Base-by-base conservation (phyloP, 2,797 vertebrate species). In the Tinamus major region DNA sequence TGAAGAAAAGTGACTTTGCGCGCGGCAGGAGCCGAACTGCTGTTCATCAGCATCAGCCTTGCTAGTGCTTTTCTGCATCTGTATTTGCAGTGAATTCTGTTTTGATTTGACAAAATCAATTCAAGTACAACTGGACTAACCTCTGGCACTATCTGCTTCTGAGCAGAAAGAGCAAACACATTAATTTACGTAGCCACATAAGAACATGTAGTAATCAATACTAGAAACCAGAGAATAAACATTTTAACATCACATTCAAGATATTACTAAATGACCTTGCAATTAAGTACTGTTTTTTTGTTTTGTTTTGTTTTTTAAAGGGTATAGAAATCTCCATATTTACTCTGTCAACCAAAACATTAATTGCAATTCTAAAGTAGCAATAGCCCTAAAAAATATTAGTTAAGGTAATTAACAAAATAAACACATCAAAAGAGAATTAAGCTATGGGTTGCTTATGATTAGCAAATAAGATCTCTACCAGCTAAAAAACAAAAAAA, bases 91-190 rank as follows among this genome's bases (percentile, higher is more conserved):
- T 51, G 55, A 41, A 65, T 13, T 67, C 26, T 23, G 37, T 64
- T 37, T 91, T 75, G 20, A 72, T 84, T 56, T 81, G 78, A 85
- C 39, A 26, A 92, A 75, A 33, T 71, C 82, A 72, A 80, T 83
- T 90, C 58, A 62, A 67, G 33, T 15, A 63, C n/a, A 77, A 89
- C 4, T 4, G 10, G 83, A 87, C 64, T 74, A 82, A 92, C 81
- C 56, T 87, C 63, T 78, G 26, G 10, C n/a, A 65, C 67, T 24
- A 6, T n/a, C 44, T 44, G 27, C 46, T 53, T 18, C 10, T 31
- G 33, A 65, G 46, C 56, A 79, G 42, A 64, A 80, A 65, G 14
- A 83, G 24, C 5, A 78, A 94, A 75, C 20, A 76, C 42, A 23
- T 31, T 62, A 9, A 26, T 37, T 67, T 84, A 63, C 37, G 20